Conservation (phyloP, 2,888 invertebrate genomes). For the Chouioia cunea region DNA sequence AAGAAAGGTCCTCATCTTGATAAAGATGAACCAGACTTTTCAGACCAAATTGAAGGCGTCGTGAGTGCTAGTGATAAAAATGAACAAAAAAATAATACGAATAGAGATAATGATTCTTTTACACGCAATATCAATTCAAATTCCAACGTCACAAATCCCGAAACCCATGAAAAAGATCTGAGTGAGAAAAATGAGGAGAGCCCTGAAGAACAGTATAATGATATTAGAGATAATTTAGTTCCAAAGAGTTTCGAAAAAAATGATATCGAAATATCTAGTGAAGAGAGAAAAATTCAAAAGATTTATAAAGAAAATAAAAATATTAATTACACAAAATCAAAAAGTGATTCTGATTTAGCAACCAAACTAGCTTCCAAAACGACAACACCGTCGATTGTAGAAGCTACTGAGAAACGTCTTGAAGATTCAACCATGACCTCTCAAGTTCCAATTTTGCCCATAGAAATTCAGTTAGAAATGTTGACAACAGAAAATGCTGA, state of each 20-base stretch:
- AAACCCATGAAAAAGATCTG: constrained; percentile 5
- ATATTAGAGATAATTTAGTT: constrained; percentile 60
- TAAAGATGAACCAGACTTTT: constrained; percentile 70
- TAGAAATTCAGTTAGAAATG: constrained; percentile 63
- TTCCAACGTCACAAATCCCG: background rate
- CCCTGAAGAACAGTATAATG: constrained; percentile 64
- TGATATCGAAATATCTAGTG: constrained; percentile 39
- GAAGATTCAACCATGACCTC: constrained; percentile 62
- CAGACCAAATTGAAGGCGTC: constrained; percentile 60
- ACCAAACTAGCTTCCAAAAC: constrained; percentile 28
- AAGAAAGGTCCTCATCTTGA: constrained; percentile 69
- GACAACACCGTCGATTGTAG: constrained; percentile 4
- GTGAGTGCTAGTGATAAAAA: background rate
- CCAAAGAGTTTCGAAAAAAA: constrained; percentile 51
- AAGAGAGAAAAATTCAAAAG: constrained; percentile 45
- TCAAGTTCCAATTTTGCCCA: constrained; percentile 62
- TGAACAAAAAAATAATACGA: constrained; percentile 5
- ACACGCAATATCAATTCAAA: background rate
- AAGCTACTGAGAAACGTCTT: constrained; percentile 47
- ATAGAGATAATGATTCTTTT: background rate
- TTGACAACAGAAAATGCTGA: constrained; percentile 57
- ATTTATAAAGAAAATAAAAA: constrained; percentile 42
- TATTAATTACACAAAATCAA: constrained; percentile 18
- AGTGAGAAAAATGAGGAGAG: constrained; percentile 57
- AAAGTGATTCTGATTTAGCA: constrained; percentile 33